Percentiles rank a stretch among this genome's conserved stretches.
Evolutionary conservation across 2,113 vertebrate genomes (phyloP).

Genomic region (Phaethornis superciliosus): DNA sequence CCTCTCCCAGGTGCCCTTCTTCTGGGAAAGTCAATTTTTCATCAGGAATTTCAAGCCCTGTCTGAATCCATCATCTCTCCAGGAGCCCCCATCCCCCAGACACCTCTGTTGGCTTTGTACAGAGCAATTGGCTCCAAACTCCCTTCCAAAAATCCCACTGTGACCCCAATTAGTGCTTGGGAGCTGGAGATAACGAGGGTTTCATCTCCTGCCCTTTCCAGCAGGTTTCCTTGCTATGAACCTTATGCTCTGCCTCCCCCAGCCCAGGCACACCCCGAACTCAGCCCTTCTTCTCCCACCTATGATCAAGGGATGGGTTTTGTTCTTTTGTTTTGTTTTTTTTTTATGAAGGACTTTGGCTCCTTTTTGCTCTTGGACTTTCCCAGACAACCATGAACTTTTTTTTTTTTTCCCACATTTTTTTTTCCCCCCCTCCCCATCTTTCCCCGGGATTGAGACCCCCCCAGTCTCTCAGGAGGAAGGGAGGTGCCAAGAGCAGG

Average conservation of each 20-base stretch:
- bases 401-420: not conserved
- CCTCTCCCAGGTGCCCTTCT: not conserved
- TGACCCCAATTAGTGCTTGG: not conserved
- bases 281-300: not conserved
- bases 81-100: accelerated
- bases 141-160: not conserved
- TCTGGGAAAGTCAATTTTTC: not conserved
- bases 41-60: not conserved
- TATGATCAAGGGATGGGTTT: not conserved
- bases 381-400: not conserved
- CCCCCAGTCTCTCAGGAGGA: not conserved
- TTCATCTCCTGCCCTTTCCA: not conserved
- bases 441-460: not conserved
- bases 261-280: not conserved
- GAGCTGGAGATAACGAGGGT: not conserved
- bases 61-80: not conserved
- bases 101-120: accelerated
- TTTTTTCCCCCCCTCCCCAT: not conserved
- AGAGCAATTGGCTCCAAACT: accelerated
- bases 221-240: not conserved
- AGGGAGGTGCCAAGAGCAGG: not conserved
- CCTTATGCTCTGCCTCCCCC: not conserved
- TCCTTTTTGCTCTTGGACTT: not conserved
- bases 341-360: not conserved
- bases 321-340: too few species aligned